Evolutionary conservation across 2,113 vertebrate genomes (phyloP), one percentile per base, ranked within the genome.

Genomic region (Forbesichthys agassizii): DNA sequence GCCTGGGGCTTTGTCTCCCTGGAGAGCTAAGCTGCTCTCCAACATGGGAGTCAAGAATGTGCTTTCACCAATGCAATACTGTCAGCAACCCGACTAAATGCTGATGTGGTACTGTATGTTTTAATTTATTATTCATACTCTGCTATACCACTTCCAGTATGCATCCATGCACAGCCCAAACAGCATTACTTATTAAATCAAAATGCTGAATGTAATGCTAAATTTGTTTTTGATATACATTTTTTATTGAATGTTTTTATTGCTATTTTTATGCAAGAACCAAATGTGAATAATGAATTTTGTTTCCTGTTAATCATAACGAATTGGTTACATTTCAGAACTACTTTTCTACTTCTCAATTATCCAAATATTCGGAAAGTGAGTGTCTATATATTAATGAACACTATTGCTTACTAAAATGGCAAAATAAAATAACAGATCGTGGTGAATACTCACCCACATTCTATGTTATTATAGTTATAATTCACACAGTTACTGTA

Each of bases 111-210:
- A 27, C 27, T 27, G 27, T 27, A 0, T 57, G 69, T 77, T 60
- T 6, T 64, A 33, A 58, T 33, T 33, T 58, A 58, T 58, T 58
- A 58, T 58, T 8, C 56, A 58, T 57, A 57, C 9, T 11, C 1
- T 58, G 5, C 11, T 27, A 33, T 46, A 49, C 14, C 49, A 66
- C 33, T 56, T 13, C 54, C 16, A 14, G 13, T n/a, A 14, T 69
- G 46, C 55, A 47, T 74, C 42, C 61, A 57, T 68, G 67, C 76
- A 79, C 42, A 61, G 72, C 52, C 55, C 55, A 66, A 78, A 78
- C 36, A 52, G 74, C 74, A 85, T 77, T 71, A 71, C 82, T 83
- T 3, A 27, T 27, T 27, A 27, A 13, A 79, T 73, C 84, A 76
- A 78, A 71, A 71, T 72, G 73, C 7, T 27, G 27, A 27, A 27